These are phyloP conservation scores for Cliona cf. orientalis DNA, from an alignment of 37 sponge, comb jelly and placozoan genomes.

Conservation along the genomic window DNA sequence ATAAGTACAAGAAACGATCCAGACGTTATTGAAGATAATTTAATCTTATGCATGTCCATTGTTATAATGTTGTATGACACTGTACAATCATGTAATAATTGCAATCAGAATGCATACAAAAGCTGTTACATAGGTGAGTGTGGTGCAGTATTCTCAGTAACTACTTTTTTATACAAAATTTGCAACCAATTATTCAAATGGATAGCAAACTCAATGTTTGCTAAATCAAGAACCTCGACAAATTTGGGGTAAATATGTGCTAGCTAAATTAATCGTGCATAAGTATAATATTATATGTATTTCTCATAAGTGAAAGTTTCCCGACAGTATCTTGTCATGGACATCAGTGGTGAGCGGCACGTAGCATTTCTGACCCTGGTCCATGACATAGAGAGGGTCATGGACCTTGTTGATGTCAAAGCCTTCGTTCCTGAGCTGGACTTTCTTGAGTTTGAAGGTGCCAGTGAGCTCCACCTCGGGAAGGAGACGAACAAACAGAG, in stretches of 20 bases:
- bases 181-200: too few species aligned
- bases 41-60: background rate
- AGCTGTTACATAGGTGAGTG: too few species aligned
- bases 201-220: too few species aligned
- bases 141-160: background rate
- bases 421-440: slow-evolving; percentile 62
- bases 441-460: slow-evolving; percentile 80
- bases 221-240: too few species aligned
- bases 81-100: background rate
- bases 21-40: slow-evolving; percentile 22
- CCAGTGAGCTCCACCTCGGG: slow-evolving; percentile 67
- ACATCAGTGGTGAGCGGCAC: slow-evolving; percentile 70
- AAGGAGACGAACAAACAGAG: slow-evolving; percentile 80
- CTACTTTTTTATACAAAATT: background rate
- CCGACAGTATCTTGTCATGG: slow-evolving; percentile 38
- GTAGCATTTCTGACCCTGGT: slow-evolving; percentile 55
- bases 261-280: too few species aligned
- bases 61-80: background rate
- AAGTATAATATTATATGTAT: too few species aligned
- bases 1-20: slow-evolving; percentile 84
- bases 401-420: slow-evolving; percentile 53
- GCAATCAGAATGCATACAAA: background rate
- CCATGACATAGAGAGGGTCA: slow-evolving; percentile 88
- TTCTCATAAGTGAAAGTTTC: too few species aligned
- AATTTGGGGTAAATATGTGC: too few species aligned